These are phyloP conservation scores for Eulemur rubriventer DNA, from an alignment of 2,797 vertebrate genomes.

Conservation along the genomic window DNA sequence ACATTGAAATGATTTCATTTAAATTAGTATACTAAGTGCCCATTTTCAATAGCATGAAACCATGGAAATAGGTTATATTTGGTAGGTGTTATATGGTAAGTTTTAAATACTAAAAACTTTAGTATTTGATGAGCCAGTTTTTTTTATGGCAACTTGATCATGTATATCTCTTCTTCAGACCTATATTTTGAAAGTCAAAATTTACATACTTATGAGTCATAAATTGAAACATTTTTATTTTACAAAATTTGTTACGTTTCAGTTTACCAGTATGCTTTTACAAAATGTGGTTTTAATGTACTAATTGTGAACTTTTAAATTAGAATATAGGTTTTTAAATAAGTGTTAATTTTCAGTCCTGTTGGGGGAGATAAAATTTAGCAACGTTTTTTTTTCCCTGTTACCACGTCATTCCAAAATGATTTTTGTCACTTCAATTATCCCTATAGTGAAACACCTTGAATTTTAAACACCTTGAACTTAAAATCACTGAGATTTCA, in stretches of 20 bases:
- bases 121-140: not conserved
- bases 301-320: not conserved
- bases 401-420: not conserved
- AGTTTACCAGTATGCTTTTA: not conserved
- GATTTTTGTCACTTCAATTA: not conserved
- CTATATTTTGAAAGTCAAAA: slow-evolving; percentile 12
- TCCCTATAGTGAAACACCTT: not conserved
- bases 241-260: not conserved
- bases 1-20: not conserved
- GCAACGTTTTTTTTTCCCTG: not conserved
- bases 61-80: not conserved
- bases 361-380: not conserved
- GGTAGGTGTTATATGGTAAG: not conserved
- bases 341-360: not conserved
- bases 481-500: not conserved
- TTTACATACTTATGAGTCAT: not conserved
- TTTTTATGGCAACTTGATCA: not conserved
- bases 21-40: not conserved
- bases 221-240: slow-evolving; percentile 11
- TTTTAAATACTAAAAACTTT: slow-evolving; percentile 10
- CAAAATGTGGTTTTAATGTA: not conserved
- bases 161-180: not conserved
- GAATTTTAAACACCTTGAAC: not conserved
- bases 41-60: not conserved
- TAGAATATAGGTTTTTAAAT: not conserved